Evolutionary conservation across 2,113 vertebrate genomes (phyloP).

Genomic region (Syngnathus typhle): DNA sequence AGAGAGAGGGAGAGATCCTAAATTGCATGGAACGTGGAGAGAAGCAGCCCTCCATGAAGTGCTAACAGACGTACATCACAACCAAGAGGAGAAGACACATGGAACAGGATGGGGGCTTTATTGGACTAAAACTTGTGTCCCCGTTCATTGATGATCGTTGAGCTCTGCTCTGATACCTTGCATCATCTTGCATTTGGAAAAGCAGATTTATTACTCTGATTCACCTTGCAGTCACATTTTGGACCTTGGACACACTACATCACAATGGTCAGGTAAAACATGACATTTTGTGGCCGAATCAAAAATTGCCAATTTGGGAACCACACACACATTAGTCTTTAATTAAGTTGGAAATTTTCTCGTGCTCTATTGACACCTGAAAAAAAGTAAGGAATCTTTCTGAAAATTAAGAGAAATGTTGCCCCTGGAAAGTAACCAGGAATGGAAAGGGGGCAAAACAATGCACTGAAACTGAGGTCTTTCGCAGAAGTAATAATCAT

Average conservation of each 20-base stretch:
- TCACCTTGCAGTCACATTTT: conserved; percentile 50
- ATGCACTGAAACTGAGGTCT: background rate
- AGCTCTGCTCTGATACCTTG: conserved; percentile 31
- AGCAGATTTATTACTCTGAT: conserved; percentile 24
- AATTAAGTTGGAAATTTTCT: background rate
- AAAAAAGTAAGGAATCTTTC: background rate
- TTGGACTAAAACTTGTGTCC: conserved; percentile 28
- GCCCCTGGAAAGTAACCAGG: conserved; percentile 6
- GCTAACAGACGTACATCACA: conserved; percentile 41
- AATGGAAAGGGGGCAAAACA: conserved; percentile 21
- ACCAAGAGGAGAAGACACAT: conserved; percentile 50
- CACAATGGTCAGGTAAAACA: conserved; percentile 56
- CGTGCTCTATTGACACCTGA: background rate
- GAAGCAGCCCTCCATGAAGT: conserved; percentile 30
- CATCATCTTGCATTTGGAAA: conserved; percentile 25
- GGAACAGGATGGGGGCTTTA: conserved; percentile 38
- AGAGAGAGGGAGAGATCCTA: background rate
- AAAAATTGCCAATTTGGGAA: background rate
- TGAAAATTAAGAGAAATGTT: background rate
- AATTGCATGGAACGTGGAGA: background rate
- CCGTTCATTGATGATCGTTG: conserved; percentile 21
- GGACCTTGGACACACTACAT: conserved; percentile 39
- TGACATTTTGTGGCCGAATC: background rate
- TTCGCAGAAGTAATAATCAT: background rate
- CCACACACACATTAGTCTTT: background rate